Base-by-base conservation (phyloP, 2,113 vertebrate genomes). In the Austrofundulus limnaeus region DNA sequence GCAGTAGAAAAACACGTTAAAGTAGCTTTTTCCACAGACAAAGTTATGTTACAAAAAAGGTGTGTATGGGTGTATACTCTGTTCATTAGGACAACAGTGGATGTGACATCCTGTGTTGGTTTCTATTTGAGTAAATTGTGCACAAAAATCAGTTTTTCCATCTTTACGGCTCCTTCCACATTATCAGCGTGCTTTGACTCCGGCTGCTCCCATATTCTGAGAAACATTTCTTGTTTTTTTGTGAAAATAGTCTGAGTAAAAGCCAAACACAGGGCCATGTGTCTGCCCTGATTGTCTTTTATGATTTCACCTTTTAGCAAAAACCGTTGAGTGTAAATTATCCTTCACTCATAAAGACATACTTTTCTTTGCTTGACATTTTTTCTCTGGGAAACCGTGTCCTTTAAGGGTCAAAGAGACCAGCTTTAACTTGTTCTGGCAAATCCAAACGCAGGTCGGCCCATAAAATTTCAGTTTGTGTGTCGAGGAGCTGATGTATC, bases 121-220 rank as follows among this genome's bases (percentile, higher is more conserved):
- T 42, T 42, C 13, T 11, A 24, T 53, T 50, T 38, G 15, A 59
- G 63, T 58, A 11, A 51, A 72, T 16, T 58, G 25, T 53, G 54
- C 17, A 31, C 31, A 11, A 25, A 16, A 25, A 15, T 61, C 17
- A 59, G 21, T 39, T 51, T 66, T 54, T 47, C 15, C 58, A 13
- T 43, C 5, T 51, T 20, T 66, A 79, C 63, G 60, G 52, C 37
- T 72, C 38, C 43, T 20, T 28, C 31, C 25, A 21, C 51, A 61
- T 50, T 3, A 2, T 25, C 74, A 45, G 74, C 66, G 55, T 66
- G 62, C 66, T 78, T 74, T 80, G 81, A 78, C 78, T 78, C 56
- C 2, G 47, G 61, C 25, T 53, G 16, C 66, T 41, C 39, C 41
- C 50, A 23, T 42, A 74, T 71, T 74, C 73, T 55, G 19, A 41